Percentiles rank a stretch among this genome's conserved stretches.
Conservation (phyloP, 2,113 vertebrate genomes). For the Sciurus niger region DNA sequence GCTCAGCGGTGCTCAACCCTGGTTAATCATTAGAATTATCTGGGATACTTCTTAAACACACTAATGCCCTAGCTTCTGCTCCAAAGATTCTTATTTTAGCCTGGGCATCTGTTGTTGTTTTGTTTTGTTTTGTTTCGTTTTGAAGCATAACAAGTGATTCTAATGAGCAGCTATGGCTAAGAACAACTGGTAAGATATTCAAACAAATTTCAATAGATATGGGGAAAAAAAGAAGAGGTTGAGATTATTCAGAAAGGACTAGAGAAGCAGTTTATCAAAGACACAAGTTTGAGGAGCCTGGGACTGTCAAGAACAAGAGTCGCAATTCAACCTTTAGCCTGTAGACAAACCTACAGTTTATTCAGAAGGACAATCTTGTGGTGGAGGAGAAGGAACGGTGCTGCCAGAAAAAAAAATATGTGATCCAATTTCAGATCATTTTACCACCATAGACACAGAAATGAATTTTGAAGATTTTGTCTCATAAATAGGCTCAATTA, state of each 20-base stretch:
- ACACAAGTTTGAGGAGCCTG: background rate
- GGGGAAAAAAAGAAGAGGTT: constrained; percentile 46
- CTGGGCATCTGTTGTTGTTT: background rate
- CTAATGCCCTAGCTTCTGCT: background rate
- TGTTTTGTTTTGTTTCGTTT: background rate
- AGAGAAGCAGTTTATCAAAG: background rate
- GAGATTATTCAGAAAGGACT: background rate
- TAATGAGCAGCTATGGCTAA: background rate
- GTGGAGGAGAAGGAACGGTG: background rate
- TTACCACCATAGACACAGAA: background rate
- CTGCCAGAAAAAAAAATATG: background rate
- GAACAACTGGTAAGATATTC: background rate
- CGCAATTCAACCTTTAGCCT: background rate
- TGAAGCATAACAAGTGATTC: constrained; percentile 14
- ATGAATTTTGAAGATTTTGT: background rate
- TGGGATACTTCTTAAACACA: constrained; percentile 22
- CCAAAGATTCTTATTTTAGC: background rate
- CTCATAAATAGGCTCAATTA: background rate
- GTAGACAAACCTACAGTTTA: background rate
- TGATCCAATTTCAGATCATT: background rate
- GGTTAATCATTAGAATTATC: constrained; percentile 50
- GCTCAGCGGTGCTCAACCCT: background rate
- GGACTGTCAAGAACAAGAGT: background rate
- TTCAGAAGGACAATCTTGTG: background rate
- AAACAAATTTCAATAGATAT: background rate